phyloP scores from a whole-genome alignment of 2,888 invertebrate species.

The Poecilobothrus nobilitatus region DNA sequence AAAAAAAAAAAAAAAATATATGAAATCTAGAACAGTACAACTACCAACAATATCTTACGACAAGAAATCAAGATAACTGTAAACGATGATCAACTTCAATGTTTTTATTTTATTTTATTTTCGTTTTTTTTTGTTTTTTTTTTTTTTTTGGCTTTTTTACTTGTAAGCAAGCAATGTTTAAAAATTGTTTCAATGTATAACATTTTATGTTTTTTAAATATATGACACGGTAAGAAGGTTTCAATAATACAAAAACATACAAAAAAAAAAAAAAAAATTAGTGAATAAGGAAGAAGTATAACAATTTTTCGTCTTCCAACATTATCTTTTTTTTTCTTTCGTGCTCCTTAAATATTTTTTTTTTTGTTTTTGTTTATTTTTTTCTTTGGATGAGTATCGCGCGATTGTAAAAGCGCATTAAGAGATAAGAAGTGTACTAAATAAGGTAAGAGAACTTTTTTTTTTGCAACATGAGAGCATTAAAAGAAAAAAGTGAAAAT shows the following conservation, averaged over 20 bases:
- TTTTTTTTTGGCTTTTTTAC: too few relatives aligned
- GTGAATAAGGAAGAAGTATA: not conserved
- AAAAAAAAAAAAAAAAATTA: too few relatives aligned
- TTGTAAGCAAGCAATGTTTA: too few relatives aligned
- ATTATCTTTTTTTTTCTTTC: not conserved
- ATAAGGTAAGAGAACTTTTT: not conserved
- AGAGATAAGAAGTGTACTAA: not conserved
- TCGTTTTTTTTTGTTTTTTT: too few relatives aligned
- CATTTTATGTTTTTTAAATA: not conserved
- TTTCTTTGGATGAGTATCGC: not conserved
- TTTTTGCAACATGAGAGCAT: too few relatives aligned
- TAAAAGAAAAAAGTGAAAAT: not conserved
- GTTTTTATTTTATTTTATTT: not conserved
- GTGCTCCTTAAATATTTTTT: not conserved
- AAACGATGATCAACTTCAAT: too few relatives aligned
- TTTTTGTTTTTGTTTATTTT: not conserved
- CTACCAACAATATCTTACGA: not conserved
- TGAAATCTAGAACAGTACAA: too few relatives aligned
- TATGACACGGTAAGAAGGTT: not conserved
- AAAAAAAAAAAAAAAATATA: too few relatives aligned
- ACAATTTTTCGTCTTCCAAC: too few relatives aligned
- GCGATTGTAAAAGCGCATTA: conserved; percentile 1
- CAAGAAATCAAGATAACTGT: not conserved
- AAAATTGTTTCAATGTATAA: not conserved
- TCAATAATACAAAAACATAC: too few relatives aligned